Percentiles rank a stretch among this genome's conserved stretches.
These are phyloP conservation scores for Diabrotica virgifera DNA, from an alignment of 1,140 invertebrate species.

Conservation along the genomic window DNA sequence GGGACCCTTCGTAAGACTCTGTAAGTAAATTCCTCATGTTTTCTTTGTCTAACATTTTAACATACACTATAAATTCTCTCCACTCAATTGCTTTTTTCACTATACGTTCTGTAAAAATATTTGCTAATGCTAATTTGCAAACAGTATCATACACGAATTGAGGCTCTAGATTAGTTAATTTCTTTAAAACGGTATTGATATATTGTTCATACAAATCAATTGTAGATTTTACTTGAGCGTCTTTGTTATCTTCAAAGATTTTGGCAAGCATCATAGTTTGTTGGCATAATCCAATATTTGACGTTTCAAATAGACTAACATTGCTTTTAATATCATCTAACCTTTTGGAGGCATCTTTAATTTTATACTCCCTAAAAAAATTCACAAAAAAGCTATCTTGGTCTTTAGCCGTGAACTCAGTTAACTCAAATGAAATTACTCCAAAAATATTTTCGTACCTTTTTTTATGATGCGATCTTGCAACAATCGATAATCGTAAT, in stretches of 20 bases:
- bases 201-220: slow-evolving; percentile 11
- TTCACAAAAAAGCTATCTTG: slow-evolving; percentile 1
- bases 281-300: slow-evolving; percentile 7
- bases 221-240: not conserved
- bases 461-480: not conserved
- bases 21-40: not conserved
- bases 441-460: slow-evolving; percentile 5
- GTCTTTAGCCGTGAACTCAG: slow-evolving; percentile 6
- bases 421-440: slow-evolving; percentile 4
- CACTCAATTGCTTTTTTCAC: slow-evolving; percentile 1
- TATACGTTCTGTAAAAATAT: not conserved
- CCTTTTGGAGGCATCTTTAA: not conserved
- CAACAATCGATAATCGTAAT: slow-evolving; percentile 9
- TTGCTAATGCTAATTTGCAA: slow-evolving; percentile 6
- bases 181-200: not conserved
- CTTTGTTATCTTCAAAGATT: not conserved
- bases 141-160: not conserved
- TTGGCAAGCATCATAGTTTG: slow-evolving; percentile 12
- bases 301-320: not conserved
- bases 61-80: slow-evolving; percentile 3
- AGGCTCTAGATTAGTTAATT: not conserved
- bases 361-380: not conserved
- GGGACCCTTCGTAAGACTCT: not conserved
- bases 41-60: slow-evolving; percentile 9
- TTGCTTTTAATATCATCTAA: not conserved